Conservation (phyloP, 2,888 invertebrate species). For the Trissolcus japonicus region DNA sequence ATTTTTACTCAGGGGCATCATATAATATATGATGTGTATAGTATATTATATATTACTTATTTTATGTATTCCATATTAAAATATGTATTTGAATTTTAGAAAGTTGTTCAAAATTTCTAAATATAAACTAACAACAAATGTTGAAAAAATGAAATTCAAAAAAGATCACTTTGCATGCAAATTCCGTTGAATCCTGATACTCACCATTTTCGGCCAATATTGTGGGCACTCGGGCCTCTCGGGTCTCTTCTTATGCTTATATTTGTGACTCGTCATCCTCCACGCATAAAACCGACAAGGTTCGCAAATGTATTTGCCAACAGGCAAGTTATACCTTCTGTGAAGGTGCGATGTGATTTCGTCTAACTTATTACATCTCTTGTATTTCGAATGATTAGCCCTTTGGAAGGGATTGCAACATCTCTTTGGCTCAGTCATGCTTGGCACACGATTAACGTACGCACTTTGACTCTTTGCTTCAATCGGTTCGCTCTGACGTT, state of each 20-base stretch:
- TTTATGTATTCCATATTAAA: no score
- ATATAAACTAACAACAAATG: background rate
- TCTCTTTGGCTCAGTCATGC: conserved; percentile 51
- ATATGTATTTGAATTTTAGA: no score
- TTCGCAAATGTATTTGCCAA: conserved; percentile 59
- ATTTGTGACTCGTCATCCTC: conserved; percentile 59
- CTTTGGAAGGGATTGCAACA: conserved; percentile 58
- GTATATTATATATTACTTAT: no score
- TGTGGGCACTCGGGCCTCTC: conserved; percentile 50
- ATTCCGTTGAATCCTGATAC: conserved; percentile 50
- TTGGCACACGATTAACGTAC: conserved; percentile 46
- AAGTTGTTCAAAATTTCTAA: no score
- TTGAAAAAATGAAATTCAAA: background rate
- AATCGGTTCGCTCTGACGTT: conserved; percentile 31
- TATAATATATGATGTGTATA: no score
- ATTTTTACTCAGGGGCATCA: no score
- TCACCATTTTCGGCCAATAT: conserved; percentile 46
- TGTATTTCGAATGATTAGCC: conserved; percentile 58
- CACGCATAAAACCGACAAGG: conserved; percentile 58
- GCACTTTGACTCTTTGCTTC: conserved; percentile 37
- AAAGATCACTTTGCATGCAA: conserved; percentile 54
- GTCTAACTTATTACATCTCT: conserved; percentile 58
- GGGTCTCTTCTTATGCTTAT: conserved; percentile 56
- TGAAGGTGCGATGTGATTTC: conserved; percentile 57
- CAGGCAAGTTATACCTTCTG: conserved; percentile 56